Base-by-base conservation (phyloP, 1,140 invertebrate genomes). In the Diploscapter pachys region DNA sequence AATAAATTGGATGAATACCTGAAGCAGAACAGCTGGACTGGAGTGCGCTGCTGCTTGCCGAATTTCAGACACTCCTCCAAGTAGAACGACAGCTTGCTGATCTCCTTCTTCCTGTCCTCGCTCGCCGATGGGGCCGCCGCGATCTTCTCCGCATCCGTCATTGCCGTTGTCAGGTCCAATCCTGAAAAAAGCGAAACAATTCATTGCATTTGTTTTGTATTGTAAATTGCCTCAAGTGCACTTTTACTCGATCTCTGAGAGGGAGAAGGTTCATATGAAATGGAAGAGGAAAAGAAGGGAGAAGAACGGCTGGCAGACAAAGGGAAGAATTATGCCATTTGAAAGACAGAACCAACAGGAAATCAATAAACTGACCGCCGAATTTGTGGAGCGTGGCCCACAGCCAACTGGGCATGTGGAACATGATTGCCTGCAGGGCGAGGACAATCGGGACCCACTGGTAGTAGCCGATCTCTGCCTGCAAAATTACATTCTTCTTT, bases 371-470 rank as follows among this genome's bases (percentile, higher is more conserved):
- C 72, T 72, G 57, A 85, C 88, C 88, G 48, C 87, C 88, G 70
- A 87, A 86, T 63, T 86, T 84, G 77, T 88, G 88, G n/a, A 89
- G 78, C 2, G 87, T 85, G 56, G 87, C 80, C 88, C 88, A 89
- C 31, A 89, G 83, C 71, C 88, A 87, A 62, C 87, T 86, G 3
- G 88, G 88, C 63, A 88, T 59, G 79, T 88, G 89, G 80, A 89
- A 89, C 77, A 89, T 80, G 13, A 89, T 79, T 2, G 88, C 88
- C 80, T 89, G 87, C 3, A 89, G 76, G 6, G 88, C 83, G 9
- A 89, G 79, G 76, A 89, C 86, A 52, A 89, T 74, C 3, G 82
- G 82, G 8, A 83, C 82, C 82, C 78, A 80, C 63, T 85, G 83
- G 76, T 85, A 85, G 72, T 85, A 85, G 6, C 81, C 81, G 67